phyloP scores from a whole-genome alignment of 2,888 invertebrate species.

The Pseudoips prasinana region DNA sequence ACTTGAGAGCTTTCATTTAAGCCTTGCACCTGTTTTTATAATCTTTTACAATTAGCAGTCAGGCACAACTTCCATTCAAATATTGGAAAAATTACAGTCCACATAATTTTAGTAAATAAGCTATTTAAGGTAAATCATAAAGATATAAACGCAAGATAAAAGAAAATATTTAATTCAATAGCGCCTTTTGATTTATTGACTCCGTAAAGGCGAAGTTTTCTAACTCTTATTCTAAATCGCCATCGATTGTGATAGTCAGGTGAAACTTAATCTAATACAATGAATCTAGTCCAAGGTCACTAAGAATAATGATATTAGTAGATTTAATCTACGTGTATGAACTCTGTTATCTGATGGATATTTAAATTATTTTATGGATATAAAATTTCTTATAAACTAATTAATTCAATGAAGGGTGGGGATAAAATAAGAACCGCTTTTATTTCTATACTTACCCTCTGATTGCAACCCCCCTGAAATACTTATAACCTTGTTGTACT shows the following conservation, averaged over 20 bases:
- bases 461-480: constrained; percentile 32
- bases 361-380: constrained; percentile 47
- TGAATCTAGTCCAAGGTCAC: constrained; percentile 52
- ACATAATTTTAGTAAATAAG: too few relatives aligned
- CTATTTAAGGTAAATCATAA: constrained; percentile 3
- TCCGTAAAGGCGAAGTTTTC: constrained; percentile 32
- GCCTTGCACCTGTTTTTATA: constrained; percentile 62
- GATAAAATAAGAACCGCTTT: constrained; percentile 38
- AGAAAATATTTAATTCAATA: constrained; percentile 12
- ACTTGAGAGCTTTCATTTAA: constrained; percentile 54
- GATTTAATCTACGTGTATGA: constrained; percentile 67
- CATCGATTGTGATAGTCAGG: constrained; percentile 31
- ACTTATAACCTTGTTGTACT: background rate
- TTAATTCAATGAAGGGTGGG: constrained; percentile 56
- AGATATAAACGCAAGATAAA: constrained; percentile 14
- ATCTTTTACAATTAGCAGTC: constrained; percentile 26
- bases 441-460: constrained; percentile 58
- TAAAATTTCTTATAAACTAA: constrained; percentile 53
- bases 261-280: constrained; percentile 54
- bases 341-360: constrained; percentile 40
- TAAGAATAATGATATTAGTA: constrained; percentile 58
- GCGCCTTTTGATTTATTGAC: constrained; percentile 4
- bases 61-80: constrained; percentile 3
- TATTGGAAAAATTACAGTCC: constrained; percentile 1
- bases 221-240: constrained; percentile 37